Percentiles rank a stretch among this genome's conserved stretches.
phyloP scores from a whole-genome alignment of 2,797 vertebrate genomes.

The Scleropages formosus region DNA sequence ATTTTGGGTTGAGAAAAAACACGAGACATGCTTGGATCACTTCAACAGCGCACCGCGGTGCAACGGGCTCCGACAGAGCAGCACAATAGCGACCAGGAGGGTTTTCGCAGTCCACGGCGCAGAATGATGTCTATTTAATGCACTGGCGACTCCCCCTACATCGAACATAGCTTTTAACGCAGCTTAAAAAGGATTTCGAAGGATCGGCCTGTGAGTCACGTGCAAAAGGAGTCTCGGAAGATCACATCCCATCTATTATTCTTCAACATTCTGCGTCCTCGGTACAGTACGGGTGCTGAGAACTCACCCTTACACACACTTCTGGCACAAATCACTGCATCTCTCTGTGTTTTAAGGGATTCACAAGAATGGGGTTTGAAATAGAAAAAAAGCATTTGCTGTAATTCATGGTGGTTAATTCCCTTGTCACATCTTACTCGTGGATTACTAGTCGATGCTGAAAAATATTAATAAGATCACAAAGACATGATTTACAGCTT shows the following conservation, averaged over 20 bases:
- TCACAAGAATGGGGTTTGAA: too few relatives aligned
- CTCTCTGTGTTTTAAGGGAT: too few relatives aligned
- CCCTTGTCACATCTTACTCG: too few relatives aligned
- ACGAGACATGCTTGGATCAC: background rate
- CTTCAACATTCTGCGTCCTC: background rate
- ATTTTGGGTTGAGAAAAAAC: background rate
- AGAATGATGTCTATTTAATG: conserved; percentile 28
- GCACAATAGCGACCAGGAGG: background rate
- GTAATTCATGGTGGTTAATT: background rate
- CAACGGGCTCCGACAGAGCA: background rate
- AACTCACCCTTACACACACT: too few relatives aligned
- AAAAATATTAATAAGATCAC: background rate
- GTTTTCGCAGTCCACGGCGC: conserved; percentile 10
- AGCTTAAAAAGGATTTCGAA: conserved; percentile 31
- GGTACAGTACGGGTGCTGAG: background rate
- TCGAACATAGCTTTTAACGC: conserved; percentile 21
- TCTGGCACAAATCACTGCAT: too few relatives aligned
- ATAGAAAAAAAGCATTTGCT: background rate
- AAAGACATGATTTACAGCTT: background rate
- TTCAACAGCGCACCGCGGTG: conserved; percentile 3
- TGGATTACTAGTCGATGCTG: background rate
- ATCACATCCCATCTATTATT: background rate
- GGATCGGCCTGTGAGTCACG: background rate
- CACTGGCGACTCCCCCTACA: conserved; percentile 21
- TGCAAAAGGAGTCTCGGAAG: background rate